phyloP scores from a whole-genome alignment of 1,140 invertebrate species.

The Atta cephalotes region DNA sequence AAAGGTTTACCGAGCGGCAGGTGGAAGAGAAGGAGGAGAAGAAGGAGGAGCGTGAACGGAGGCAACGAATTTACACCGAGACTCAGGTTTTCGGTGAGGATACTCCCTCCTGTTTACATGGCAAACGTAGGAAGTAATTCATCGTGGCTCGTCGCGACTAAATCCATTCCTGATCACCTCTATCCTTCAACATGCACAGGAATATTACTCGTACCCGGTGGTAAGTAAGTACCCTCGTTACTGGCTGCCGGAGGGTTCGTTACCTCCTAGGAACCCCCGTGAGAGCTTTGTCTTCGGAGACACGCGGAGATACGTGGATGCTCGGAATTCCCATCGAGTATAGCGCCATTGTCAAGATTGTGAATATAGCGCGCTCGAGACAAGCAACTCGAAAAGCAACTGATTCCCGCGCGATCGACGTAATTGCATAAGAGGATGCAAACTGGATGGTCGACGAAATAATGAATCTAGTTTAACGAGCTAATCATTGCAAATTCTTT shows the following conservation, averaged over 20 bases:
- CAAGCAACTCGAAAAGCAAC: not conserved
- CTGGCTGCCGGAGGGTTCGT: slow-evolving; percentile 50
- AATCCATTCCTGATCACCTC: slow-evolving; percentile 52
- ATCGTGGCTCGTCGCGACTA: slow-evolving; percentile 66
- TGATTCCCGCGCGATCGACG: slow-evolving; percentile 26
- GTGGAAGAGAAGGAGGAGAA: not conserved
- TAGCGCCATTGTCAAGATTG: slow-evolving; percentile 41
- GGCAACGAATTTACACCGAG: slow-evolving; percentile 31
- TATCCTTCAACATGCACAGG: not conserved
- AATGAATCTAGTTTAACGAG: not conserved
- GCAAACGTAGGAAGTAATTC: slow-evolving; percentile 78
- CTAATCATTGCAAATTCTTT: not conserved
- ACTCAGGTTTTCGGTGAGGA: slow-evolving; percentile 48
- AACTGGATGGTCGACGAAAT: not conserved
- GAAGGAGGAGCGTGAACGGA: slow-evolving; percentile 1
- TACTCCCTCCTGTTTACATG: slow-evolving; percentile 75
- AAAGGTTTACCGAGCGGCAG: slow-evolving; percentile 45
- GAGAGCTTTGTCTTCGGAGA: slow-evolving; percentile 57
- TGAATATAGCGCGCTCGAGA: not conserved
- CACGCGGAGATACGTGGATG: slow-evolving; percentile 30
- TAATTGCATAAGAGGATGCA: slow-evolving; percentile 22
- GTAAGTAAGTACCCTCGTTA: slow-evolving; percentile 49
- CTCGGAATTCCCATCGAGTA: slow-evolving; percentile 12
- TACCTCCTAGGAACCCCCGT: slow-evolving; percentile 40
- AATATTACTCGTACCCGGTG: slow-evolving; percentile 25